Evolutionary conservation across 2,888 invertebrate genomes (phyloP).

Genomic region (Diloba caeruleocephala): DNA sequence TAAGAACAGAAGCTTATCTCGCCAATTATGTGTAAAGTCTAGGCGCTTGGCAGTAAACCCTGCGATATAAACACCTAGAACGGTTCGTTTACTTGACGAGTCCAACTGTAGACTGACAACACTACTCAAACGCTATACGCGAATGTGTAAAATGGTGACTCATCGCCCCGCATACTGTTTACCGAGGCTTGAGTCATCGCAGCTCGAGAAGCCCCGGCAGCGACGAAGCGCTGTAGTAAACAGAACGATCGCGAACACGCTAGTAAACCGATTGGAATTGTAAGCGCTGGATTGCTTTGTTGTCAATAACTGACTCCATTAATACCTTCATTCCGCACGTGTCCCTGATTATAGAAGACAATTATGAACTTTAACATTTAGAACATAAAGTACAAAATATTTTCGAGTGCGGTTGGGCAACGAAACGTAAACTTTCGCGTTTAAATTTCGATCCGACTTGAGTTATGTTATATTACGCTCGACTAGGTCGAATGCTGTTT

Average conservation of each 20-base stretch:
- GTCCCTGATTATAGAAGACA: constrained; percentile 66
- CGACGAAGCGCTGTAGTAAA: constrained; percentile 77
- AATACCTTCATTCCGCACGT: constrained; percentile 88
- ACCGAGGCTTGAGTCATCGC: constrained; percentile 89
- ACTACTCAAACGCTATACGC: constrained; percentile 88
- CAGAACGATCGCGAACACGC: constrained; percentile 48
- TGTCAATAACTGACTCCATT: constrained; percentile 80
- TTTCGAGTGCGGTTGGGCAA: constrained; percentile 55
- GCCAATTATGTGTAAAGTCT: constrained; percentile 69
- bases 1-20: constrained; percentile 69
- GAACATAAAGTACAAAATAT: constrained; percentile 56
- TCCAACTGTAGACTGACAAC: constrained; percentile 88
- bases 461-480: constrained; percentile 85
- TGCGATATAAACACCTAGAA: constrained; percentile 85
- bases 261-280: constrained; percentile 59
- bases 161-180: constrained; percentile 90
- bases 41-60: constrained; percentile 82
- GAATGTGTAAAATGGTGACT: constrained; percentile 90
- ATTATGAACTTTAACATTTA: constrained; percentile 67
- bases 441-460: constrained; percentile 82
- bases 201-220: constrained; percentile 70
- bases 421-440: constrained; percentile 86
- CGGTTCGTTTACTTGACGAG: constrained; percentile 82
- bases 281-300: constrained; percentile 80
- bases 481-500: constrained; percentile 88